phyloP scores from a whole-genome alignment of 2,113 vertebrate genomes.

The Poecilia latipinna region DNA sequence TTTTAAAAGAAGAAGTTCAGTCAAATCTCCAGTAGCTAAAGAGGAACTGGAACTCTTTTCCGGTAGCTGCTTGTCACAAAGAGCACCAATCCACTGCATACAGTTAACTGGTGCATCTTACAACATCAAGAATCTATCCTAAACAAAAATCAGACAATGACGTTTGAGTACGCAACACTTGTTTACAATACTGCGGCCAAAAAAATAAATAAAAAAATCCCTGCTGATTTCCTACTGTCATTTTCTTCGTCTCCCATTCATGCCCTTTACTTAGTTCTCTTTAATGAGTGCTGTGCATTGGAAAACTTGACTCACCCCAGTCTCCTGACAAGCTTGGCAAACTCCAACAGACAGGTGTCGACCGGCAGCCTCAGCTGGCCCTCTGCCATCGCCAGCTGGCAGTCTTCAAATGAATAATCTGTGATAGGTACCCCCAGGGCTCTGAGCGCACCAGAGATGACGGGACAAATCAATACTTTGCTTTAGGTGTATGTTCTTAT shows the following conservation, averaged over 20 bases:
- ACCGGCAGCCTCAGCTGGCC: constrained; percentile 92
- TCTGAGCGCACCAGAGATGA: constrained; percentile 72
- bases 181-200: not conserved
- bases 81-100: too few species aligned
- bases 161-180: not conserved
- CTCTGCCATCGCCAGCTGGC: constrained; percentile 94
- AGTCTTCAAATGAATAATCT: constrained; percentile 97
- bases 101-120: too few species aligned
- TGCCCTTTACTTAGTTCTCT: constrained; percentile 18
- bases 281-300: constrained; percentile 16
- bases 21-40: too few species aligned
- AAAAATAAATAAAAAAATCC: not conserved
- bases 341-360: constrained; percentile 92
- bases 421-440: constrained; percentile 92
- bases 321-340: constrained; percentile 92
- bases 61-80: too few species aligned
- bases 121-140: too few species aligned
- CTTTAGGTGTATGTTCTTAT: not conserved
- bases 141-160: too few species aligned
- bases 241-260: constrained; percentile 2
- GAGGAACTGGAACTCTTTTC: too few species aligned
- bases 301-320: constrained; percentile 86
- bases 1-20: too few species aligned
- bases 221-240: not conserved
- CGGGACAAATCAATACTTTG: constrained; percentile 30